These are phyloP conservation scores for Ashinkailepas kermadecensis DNA, from an alignment of 2,888 invertebrate species.

Conservation along the genomic window DNA sequence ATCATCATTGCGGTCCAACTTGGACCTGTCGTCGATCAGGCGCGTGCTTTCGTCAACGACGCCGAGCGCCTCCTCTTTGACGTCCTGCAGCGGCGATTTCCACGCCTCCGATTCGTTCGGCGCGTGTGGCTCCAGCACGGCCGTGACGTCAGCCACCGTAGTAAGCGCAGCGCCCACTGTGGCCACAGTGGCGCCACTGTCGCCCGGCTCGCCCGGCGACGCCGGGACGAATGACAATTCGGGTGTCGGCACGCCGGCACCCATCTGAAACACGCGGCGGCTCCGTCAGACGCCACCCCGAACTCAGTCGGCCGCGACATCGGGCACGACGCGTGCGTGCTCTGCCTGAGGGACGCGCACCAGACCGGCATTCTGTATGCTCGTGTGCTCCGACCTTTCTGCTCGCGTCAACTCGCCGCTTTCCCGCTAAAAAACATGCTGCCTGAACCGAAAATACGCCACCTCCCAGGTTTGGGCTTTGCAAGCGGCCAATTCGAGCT, in stretches of 20 bases:
- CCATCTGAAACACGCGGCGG: too few species aligned
- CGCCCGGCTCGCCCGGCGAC: not conserved
- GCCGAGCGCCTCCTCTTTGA: not conserved
- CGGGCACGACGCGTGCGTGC: too few species aligned
- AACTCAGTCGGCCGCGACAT: too few species aligned
- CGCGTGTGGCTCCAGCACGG: not conserved
- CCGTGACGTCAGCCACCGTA: not conserved
- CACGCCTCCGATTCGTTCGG: not conserved
- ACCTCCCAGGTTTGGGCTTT: too few species aligned
- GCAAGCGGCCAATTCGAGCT: too few species aligned
- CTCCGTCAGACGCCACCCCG: too few species aligned
- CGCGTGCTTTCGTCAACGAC: not conserved
- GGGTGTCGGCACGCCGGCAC: not conserved
- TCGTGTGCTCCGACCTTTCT: too few species aligned
- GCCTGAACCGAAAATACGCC: too few species aligned
- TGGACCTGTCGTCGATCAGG: not conserved
- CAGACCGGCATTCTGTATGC: too few species aligned
- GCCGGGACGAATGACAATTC: not conserved
- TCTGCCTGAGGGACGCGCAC: too few species aligned
- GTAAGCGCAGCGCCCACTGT: not conserved
- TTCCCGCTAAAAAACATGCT: too few species aligned
- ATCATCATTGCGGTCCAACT: not conserved
- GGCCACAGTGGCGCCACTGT: not conserved
- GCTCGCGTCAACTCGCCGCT: too few species aligned
- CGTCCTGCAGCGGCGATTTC: not conserved